Evolutionary conservation across 2,797 vertebrate species (phyloP).

Genomic region (Furcifer pardalis): DNA sequence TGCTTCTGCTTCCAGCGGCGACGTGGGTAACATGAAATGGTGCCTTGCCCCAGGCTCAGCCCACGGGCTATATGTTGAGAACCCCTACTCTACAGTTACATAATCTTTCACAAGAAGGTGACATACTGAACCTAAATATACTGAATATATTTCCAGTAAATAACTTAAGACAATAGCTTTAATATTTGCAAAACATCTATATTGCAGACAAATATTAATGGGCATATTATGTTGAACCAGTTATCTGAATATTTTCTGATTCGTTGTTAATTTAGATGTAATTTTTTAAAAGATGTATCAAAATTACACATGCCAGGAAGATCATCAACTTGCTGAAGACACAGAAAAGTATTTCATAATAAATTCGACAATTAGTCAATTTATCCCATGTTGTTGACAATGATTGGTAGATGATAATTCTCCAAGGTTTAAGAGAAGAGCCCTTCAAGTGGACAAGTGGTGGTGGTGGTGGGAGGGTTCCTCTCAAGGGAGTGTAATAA

Average conservation of each 20-base stretch:
- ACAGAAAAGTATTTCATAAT: too few species aligned
- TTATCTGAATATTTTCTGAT: constrained; percentile 26
- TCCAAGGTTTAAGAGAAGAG: too few species aligned
- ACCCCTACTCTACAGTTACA: constrained; percentile 10
- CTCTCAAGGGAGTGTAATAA: background rate
- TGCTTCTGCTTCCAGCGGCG: too few species aligned
- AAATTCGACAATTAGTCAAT: too few species aligned
- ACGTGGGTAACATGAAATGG: too few species aligned
- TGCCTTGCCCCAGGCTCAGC: too few species aligned
- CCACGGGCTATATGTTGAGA: too few species aligned
- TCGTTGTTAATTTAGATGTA: constrained; percentile 42
- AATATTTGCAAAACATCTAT: constrained; percentile 63
- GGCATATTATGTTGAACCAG: constrained; percentile 72
- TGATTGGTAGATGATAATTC: too few species aligned
- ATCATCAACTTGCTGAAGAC: background rate
- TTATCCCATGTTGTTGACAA: too few species aligned
- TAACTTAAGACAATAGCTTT: constrained; percentile 28
- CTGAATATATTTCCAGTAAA: background rate
- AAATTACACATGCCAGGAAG: background rate
- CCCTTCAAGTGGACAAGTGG: too few species aligned
- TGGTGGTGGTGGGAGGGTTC: too few species aligned
- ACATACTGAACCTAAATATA: background rate
- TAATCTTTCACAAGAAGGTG: constrained; percentile 44
- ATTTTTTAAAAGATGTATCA: background rate
- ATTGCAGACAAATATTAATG: constrained; percentile 67